These are phyloP conservation scores for Cassiopea xamachana DNA, from an alignment of 30 jellyfish, hydroid and myxozoan species.

Conservation along the genomic window DNA sequence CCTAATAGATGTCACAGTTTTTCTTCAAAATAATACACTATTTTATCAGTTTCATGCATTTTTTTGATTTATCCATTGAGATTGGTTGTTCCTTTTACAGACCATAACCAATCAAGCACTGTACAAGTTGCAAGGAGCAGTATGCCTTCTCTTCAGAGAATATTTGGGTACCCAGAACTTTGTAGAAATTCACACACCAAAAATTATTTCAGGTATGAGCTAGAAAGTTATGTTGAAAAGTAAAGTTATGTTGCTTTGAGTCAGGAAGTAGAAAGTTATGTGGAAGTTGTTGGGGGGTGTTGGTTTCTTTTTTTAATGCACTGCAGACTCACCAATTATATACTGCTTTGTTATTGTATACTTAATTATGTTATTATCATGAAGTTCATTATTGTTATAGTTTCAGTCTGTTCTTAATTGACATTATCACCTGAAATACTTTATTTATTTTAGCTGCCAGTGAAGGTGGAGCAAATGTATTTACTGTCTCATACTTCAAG, in stretches of 20 bases:
- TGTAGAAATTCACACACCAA: slow-evolving; percentile 99
- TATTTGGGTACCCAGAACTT: slow-evolving; percentile 91
- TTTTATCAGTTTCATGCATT: neutral
- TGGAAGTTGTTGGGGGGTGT: neutral
- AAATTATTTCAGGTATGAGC: slow-evolving; percentile 89
- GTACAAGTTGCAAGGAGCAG: slow-evolving; percentile 96
- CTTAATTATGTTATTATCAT: too few relatives aligned
- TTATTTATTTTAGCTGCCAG: slow-evolving; percentile 95
- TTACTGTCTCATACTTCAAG: slow-evolving; percentile 93
- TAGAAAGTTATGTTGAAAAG: neutral
- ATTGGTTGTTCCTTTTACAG: slow-evolving; percentile 21
- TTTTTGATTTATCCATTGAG: neutral
- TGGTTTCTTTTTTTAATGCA: too few relatives aligned
- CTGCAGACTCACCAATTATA: too few relatives aligned
- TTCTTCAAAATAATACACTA: too few relatives aligned
- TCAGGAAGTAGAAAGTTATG: neutral
- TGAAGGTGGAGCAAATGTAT: slow-evolving; percentile 99
- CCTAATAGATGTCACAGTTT: too few relatives aligned
- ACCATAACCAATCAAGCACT: slow-evolving; percentile 99
- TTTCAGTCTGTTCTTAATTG: too few relatives aligned
- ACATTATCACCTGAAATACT: neutral
- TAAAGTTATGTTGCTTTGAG: neutral
- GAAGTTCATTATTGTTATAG: too few relatives aligned
- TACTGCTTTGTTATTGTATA: too few relatives aligned
- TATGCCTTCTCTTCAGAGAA: slow-evolving; percentile 95